Base-by-base conservation (phyloP, 2,797 vertebrate genomes). In the Gymnothorax javanicus region DNA sequence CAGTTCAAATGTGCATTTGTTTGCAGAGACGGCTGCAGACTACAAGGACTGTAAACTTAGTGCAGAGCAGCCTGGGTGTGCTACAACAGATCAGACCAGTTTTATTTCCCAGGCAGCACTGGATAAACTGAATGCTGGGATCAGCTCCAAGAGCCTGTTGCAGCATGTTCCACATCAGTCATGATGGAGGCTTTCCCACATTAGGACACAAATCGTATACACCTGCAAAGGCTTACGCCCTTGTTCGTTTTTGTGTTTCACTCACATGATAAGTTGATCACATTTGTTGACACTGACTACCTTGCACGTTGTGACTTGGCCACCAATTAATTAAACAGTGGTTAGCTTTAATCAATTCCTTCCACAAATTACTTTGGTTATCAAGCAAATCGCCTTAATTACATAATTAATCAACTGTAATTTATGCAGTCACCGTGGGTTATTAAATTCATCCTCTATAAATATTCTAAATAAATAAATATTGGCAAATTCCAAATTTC, bases 141-240 rank as follows among this genome's bases (percentile, higher is more conserved):
- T 91, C 87, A 89, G 91, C 64, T 88, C 56, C 75, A 50, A 88
- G 23, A 82, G 50, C 92, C 71, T 93, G 93, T 73, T 83, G 59
- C 62, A 81, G 89, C 90, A 89, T 87, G 93, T 92, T 88, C 3
- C 89, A 57, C 23, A 4, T 0, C 3, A 50, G 75, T 87, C 90
- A 86, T 86, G 52, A 54, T 54, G 2, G 3, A 88, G 92, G 87
- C 33, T 11, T 92, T 95, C 93, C 91, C 92, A 94, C 7, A 27
- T 1, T 54, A 5, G 17, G 7, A 25, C 0, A 84, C n/a, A 75
- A 8, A 79, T 52, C 50, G 7, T 15, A 52, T 50, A 52, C 73
- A 20, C 43, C 13, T 20, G 23, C 20, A 54, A 54, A 79, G 2
- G 17, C 17, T 8, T 54, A 20, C 17, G 17, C 8, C 43, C 33